phyloP scores from a whole-genome alignment of 2,797 vertebrate genomes.

The Denticeps clupeoides region DNA sequence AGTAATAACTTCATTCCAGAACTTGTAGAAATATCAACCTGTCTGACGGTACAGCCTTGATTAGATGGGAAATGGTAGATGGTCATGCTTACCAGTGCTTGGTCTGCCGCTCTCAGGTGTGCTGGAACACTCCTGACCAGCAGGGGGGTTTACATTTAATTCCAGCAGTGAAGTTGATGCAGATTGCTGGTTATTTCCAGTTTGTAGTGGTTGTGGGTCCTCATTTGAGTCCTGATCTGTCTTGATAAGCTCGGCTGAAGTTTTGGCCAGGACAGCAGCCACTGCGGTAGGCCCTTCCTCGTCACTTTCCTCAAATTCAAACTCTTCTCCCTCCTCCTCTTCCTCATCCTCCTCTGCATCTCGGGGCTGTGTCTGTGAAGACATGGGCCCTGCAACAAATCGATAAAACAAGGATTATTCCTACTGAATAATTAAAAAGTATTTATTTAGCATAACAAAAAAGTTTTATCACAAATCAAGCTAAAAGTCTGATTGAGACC shows the following conservation, averaged over 20 bases:
- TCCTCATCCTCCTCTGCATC: slow-evolving; percentile 44
- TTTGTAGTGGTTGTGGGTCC: no score
- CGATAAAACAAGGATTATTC: no score
- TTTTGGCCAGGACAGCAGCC: no score
- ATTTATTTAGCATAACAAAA: no score
- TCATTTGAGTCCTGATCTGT: no score
- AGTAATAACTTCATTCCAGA: not conserved
- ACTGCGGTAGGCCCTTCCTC: slow-evolving; percentile 36
- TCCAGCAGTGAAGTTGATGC: slow-evolving; percentile 8
- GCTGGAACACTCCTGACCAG: slow-evolving; percentile 3
- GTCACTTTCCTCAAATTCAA: slow-evolving; percentile 44
- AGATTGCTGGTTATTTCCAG: no score
- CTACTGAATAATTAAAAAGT: no score
- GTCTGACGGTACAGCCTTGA: no score
- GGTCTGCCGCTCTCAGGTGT: not conserved
- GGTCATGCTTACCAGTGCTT: slow-evolving; percentile 8
- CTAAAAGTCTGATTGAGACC: no score
- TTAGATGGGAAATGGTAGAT: no score
- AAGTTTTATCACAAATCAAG: no score
- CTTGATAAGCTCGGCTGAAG: no score
- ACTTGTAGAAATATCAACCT: not conserved
- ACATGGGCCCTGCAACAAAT: slow-evolving; percentile 45
- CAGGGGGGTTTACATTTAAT: not conserved
- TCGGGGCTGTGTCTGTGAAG: slow-evolving; percentile 23
- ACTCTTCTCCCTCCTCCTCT: slow-evolving; percentile 49